A percentile compares a stretch with the other conserved stretches of the same genome.
phyloP scores from a whole-genome alignment of 2,888 invertebrate genomes.

The Ochropleura plecta region DNA sequence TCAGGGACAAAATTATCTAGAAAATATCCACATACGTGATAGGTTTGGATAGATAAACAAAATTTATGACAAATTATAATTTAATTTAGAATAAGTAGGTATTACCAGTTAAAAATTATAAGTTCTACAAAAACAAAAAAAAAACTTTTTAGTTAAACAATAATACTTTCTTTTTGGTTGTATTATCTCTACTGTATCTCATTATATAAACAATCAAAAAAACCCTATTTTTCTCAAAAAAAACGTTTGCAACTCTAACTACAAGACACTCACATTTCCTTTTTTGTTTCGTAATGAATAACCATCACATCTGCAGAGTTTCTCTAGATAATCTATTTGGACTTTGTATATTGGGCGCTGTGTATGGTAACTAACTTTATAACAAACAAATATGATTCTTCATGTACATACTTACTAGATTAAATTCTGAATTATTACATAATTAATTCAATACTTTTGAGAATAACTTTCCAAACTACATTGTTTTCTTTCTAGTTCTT shows the following conservation, averaged over 20 bases:
- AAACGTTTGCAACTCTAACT: background rate
- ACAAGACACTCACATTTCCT: background rate
- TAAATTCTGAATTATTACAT: conserved; percentile 5
- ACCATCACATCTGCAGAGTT: background rate
- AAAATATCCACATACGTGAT: background rate
- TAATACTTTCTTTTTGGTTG: background rate
- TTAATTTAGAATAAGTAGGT: background rate
- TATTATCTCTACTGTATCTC: background rate
- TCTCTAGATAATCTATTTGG: background rate
- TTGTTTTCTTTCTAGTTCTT: conserved; percentile 7
- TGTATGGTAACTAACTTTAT: conserved; percentile 20
- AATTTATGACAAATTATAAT: background rate
- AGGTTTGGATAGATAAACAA: background rate
- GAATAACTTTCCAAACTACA: conserved; percentile 7
- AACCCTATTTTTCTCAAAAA: background rate
- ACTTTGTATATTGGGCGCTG: background rate
- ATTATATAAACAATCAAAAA: background rate
- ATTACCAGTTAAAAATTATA: background rate
- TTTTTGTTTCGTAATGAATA: background rate
- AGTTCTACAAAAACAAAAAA: background rate
- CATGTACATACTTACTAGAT: conserved; percentile 4
- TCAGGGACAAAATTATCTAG: background rate
- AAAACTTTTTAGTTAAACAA: background rate
- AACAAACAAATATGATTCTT: conserved; percentile 1
- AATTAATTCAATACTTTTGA: conserved; percentile 15